A percentile compares a stretch with the other conserved stretches of the same genome.
These are phyloP conservation scores for Falco novaeseelandiae DNA, from an alignment of 2,797 vertebrate species.

Conservation along the genomic window DNA sequence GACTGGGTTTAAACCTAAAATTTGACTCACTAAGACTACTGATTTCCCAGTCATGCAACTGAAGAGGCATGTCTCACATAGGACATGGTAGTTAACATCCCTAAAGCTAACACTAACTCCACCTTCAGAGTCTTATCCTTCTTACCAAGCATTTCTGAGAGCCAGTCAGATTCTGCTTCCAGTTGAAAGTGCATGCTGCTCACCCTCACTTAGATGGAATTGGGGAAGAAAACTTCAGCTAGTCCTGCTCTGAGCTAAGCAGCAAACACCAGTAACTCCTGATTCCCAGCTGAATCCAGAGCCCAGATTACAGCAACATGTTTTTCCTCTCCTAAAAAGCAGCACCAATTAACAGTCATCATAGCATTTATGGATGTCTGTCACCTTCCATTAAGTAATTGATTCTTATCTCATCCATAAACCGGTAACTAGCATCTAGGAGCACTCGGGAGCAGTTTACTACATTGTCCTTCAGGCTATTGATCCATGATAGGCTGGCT, in stretches of 20 bases:
- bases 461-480: neutral
- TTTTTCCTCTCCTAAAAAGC: neutral
- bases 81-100: neutral
- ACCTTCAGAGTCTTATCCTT: neutral
- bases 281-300: neutral
- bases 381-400: neutral
- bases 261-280: neutral
- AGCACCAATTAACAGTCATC: neutral
- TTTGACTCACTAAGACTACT: neutral
- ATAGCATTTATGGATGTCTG: neutral
- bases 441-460: neutral
- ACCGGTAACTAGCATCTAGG: neutral
- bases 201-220: neutral
- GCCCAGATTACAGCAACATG: rapidly evolving
- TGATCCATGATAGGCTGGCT: neutral
- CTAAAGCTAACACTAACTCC: neutral
- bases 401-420: neutral
- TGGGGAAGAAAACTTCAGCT: neutral
- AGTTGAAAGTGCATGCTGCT: neutral
- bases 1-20: neutral
- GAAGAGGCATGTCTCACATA: neutral
- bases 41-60: neutral
- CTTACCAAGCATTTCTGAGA: neutral
- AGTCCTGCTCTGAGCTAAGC: neutral
- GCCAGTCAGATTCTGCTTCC: neutral